Conservation (phyloP, 2,113 vertebrate genomes). For the Heloderma charlesbogerti region DNA sequence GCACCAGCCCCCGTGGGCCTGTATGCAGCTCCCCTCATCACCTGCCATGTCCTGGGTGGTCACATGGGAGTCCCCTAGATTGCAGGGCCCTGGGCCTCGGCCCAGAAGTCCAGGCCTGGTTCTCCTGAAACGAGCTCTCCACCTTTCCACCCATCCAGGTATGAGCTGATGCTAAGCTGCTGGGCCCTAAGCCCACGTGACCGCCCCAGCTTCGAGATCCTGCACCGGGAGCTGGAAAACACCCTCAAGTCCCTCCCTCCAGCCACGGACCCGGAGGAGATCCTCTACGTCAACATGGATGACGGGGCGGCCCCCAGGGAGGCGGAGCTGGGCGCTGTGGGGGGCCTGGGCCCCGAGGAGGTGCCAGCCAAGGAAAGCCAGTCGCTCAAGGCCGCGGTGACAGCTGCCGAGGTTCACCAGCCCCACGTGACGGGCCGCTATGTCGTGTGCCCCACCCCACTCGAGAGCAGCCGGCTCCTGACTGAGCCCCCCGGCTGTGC, state of each 20-base stretch:
- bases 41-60: no score
- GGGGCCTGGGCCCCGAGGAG: conserved; percentile 51
- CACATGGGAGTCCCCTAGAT: background rate
- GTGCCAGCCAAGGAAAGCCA: conserved; percentile 71
- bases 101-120: no score
- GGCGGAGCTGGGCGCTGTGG: conserved; percentile 79
- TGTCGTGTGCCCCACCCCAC: conserved; percentile 85
- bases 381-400: conserved; percentile 69
- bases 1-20: no score
- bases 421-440: conserved; percentile 81
- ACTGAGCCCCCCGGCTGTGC: conserved; percentile 58
- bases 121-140: background rate
- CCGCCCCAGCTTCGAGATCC: conserved; percentile 82
- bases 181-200: conserved; percentile 91
- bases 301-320: conserved; percentile 73
- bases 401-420: conserved; percentile 82
- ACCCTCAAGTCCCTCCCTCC: conserved; percentile 86
- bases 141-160: conserved; percentile 69
- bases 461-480: conserved; percentile 74
- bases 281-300: conserved; percentile 94
- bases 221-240: conserved; percentile 86
- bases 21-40: background rate
- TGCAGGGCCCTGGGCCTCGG: no score
- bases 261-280: conserved; percentile 86
- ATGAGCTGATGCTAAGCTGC: conserved; percentile 88